Base-by-base conservation (phyloP, 2,888 invertebrate genomes). In the Lycaena phlaeas region DNA sequence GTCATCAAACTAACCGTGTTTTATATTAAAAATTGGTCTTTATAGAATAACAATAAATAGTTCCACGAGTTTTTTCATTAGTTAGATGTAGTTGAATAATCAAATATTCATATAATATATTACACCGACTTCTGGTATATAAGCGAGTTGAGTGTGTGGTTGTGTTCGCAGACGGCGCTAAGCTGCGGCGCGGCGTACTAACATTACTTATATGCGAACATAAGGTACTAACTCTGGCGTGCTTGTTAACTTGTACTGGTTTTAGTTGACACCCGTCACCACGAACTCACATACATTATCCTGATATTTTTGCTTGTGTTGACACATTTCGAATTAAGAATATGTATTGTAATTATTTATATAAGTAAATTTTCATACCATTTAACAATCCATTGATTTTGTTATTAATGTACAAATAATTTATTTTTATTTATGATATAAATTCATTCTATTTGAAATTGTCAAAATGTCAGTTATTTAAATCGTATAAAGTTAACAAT, bases 151-250 rank as follows among this genome's bases (percentile, higher is more conserved):
- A 68, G 64, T 63, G 59, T 74, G 62, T 79, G 76, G 66, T 75
- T 82, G 68, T 77, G 68, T 81, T 74, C 76, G 65, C 82, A 84
- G 82, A 69, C 82, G 82, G 82, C 82, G 82, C 66, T 84, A 84
- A 72, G 64, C 60, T 54, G 57, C 63, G 59, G 50, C 55, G 57
- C 57, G 58, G 58, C 64, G 61, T 63, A 72, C 64, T 66, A 65
- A 68, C 71, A 63, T 76, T 73, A 72, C 65, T 69, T 70, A 71
- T 65, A 61, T 72, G 68, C 65, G 61, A 69, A 65, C 58, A 61
- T 66, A 78, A 81, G 82, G 81, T 81, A 82, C 82, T 82, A 81
- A 81, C 69, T 59, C 54, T 58, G 54, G 58, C 59, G 63, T 50
- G 61, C 57, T 68, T 77, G 77, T 78, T 79, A 74, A 82, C 78